A percentile compares a stretch with the other conserved stretches of the same genome.
Conservation (phyloP, 2,797 vertebrate species). For the Odontamblyopus lacepedii region DNA sequence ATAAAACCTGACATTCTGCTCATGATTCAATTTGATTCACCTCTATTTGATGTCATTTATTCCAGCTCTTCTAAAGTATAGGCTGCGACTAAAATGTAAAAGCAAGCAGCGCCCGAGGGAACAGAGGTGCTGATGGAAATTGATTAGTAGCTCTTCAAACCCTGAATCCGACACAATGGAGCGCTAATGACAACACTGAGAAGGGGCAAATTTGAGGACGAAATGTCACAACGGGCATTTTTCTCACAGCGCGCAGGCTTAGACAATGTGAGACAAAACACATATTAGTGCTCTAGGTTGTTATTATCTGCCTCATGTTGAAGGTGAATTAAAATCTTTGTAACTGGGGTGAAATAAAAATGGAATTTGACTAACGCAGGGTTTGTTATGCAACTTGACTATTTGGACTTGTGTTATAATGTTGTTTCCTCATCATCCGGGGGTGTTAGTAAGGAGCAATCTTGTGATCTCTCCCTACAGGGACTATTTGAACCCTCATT, state of each 20-base stretch:
- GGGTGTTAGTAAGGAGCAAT: too few relatives aligned
- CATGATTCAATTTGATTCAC: slow-evolving; percentile 40
- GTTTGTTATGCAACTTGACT: too few relatives aligned
- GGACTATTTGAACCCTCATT: too few relatives aligned
- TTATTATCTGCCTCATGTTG: background rate
- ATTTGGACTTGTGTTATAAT: too few relatives aligned
- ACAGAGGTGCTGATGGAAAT: slow-evolving; percentile 37
- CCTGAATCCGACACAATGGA: slow-evolving; percentile 22
- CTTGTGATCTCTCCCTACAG: too few relatives aligned
- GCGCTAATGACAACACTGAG: slow-evolving; percentile 14
- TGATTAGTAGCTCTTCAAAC: slow-evolving; percentile 42
- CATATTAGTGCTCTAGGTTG: background rate
- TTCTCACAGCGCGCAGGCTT: background rate
- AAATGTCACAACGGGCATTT: background rate
- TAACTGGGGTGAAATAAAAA: background rate
- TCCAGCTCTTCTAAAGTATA: slow-evolving; percentile 14
- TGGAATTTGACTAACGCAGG: too few relatives aligned
- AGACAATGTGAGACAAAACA: slow-evolving; percentile 2
- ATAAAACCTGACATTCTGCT: slow-evolving; percentile 42
- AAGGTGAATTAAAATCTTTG: slow-evolving; percentile 15
- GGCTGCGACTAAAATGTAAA: slow-evolving; percentile 30
- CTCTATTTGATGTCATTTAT: slow-evolving; percentile 43
- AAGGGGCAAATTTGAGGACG: slow-evolving; percentile 14
- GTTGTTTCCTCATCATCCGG: too few relatives aligned
- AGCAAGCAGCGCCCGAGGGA: slow-evolving; percentile 32